Evolutionary conservation across 2,113 vertebrate genomes (phyloP).

Genomic region (Strigops habroptila): DNA sequence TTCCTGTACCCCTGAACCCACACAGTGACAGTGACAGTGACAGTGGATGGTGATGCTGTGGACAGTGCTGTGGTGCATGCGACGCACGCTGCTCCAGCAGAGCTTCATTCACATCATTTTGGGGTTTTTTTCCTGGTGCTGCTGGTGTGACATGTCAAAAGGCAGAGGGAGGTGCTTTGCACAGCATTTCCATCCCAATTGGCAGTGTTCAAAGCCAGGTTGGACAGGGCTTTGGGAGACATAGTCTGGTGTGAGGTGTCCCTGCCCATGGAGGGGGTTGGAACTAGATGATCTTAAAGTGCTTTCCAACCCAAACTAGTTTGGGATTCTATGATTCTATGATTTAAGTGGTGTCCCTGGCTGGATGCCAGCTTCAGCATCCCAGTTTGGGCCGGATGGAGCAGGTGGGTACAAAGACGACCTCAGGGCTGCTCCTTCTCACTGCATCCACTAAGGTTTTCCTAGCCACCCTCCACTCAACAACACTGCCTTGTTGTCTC

Average conservation of each 20-base stretch:
- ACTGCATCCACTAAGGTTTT: not conserved
- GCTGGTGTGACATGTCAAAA: not conserved
- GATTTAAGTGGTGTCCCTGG: not conserved
- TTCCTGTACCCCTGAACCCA: fast-evolving
- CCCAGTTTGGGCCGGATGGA: not conserved
- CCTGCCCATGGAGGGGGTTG: not conserved
- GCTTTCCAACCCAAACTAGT: not conserved
- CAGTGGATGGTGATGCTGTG: not conserved
- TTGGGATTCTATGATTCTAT: not conserved
- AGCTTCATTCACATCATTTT: not conserved
- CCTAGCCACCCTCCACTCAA: fast-evolving
- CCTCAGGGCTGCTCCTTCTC: not conserved
- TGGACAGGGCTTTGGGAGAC: not conserved
- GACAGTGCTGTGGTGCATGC: fast-evolving
- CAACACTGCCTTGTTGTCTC: not conserved
- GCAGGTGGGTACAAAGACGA: not conserved
- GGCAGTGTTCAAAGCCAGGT: not conserved
- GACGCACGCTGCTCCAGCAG: fast-evolving
- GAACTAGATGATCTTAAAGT: not conserved
- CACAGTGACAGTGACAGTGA: not conserved
- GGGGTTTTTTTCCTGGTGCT: not conserved
- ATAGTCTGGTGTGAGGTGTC: not conserved
- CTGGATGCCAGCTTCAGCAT: not conserved
- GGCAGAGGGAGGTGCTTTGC: not conserved
- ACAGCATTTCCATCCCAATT: not conserved